Conservation (phyloP, 1,140 invertebrate genomes). For the Drosophila orena region DNA sequence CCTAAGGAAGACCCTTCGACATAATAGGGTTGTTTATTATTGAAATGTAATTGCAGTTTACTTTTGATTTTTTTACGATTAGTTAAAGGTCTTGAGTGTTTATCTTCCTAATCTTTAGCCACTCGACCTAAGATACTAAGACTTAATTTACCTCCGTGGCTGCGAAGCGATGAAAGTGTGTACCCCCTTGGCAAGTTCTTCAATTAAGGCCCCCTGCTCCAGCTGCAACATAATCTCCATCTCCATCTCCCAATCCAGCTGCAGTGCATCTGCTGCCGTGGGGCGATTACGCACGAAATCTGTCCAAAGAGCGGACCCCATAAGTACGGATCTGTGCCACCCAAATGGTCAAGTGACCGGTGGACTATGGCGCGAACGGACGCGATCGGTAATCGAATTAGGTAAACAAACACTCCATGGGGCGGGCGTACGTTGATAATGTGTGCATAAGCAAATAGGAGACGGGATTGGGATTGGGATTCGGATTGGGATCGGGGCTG, state of each 20-base stretch:
- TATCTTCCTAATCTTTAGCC: slow-evolving; percentile 1
- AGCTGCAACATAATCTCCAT: slow-evolving; percentile 2
- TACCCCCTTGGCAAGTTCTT: slow-evolving; percentile 16
- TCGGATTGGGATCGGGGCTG: no score
- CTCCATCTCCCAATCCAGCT: slow-evolving; percentile 17
- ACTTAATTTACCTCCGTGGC: slow-evolving; percentile 22
- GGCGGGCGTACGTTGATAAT: slow-evolving; percentile 77
- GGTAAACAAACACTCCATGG: slow-evolving; percentile 80
- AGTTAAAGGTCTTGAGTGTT: background rate
- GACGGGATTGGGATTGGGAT: slow-evolving; percentile 29
- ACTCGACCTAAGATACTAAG: slow-evolving; percentile 1
- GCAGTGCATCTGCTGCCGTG: slow-evolving; percentile 35
- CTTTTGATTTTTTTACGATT: background rate
- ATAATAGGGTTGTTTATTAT: no score
- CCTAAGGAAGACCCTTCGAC: no score
- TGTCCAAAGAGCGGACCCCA: slow-evolving; percentile 12
- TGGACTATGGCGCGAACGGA: slow-evolving; percentile 79
- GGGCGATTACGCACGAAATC: slow-evolving; percentile 35
- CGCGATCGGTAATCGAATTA: slow-evolving; percentile 82
- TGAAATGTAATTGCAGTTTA: background rate
- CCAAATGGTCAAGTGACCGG: slow-evolving; percentile 79
- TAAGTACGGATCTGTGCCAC: slow-evolving; percentile 59
- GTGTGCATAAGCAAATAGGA: slow-evolving; percentile 71
- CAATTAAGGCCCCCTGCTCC: slow-evolving; percentile 24
- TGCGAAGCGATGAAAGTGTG: slow-evolving; percentile 5